These are phyloP conservation scores for Melanotaenia pygmaea DNA, from an alignment of 2,797 vertebrate genomes.

Conservation along the genomic window DNA sequence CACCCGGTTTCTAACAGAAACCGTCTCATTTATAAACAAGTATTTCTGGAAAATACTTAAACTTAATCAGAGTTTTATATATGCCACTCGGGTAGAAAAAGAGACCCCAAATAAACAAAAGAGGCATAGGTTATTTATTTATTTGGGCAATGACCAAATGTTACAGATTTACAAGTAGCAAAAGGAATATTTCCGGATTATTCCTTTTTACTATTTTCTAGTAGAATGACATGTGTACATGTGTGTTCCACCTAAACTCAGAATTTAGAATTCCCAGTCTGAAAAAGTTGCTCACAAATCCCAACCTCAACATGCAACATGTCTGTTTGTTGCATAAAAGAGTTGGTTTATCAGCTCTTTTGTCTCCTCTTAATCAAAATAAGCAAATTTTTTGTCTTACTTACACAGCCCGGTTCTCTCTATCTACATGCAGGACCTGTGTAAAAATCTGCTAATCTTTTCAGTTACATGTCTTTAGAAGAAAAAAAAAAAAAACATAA, in stretches of 20 bases:
- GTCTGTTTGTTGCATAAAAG: neutral
- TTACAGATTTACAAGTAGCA: neutral
- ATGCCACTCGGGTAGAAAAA: neutral
- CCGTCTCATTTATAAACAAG: neutral
- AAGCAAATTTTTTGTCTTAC: neutral
- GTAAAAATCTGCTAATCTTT: neutral
- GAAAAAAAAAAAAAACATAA: neutral
- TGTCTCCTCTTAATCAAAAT: neutral
- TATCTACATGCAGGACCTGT: neutral
- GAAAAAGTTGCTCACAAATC: neutral
- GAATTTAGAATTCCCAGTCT: neutral
- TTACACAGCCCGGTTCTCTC: neutral
- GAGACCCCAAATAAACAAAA: neutral
- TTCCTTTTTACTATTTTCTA: neutral
- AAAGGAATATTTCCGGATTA: neutral
- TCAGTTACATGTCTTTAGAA: neutral
- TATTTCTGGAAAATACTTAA: slow-evolving; percentile 12
- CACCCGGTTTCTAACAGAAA: slow-evolving; percentile 12
- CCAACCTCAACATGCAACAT: neutral
- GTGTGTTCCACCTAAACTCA: neutral
- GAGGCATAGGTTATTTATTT: neutral
- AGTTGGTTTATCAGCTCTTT: neutral
- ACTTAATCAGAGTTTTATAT: neutral
- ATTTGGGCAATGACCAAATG: neutral
- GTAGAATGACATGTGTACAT: neutral